Evolutionary conservation across 2,888 invertebrate species (phyloP), one percentile per base, ranked within the genome.

Genomic region (Notocelia uddmanniana): DNA sequence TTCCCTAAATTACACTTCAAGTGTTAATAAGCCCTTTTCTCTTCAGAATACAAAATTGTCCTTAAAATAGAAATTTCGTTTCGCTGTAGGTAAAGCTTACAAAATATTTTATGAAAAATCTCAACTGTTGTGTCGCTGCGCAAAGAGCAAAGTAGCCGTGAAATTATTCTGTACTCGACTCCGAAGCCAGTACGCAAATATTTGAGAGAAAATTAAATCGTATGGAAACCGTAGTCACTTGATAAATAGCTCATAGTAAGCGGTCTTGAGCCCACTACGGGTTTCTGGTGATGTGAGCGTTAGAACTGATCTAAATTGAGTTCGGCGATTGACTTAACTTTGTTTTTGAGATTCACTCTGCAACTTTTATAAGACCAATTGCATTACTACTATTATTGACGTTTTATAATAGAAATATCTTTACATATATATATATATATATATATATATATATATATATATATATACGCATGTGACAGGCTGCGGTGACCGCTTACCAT

Each of bases 121-220:
- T 60, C 67, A 62, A 72, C 50, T 62, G 31, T 66, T 67, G 60
- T 60, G 72, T 62, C 62, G 55, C 55, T 37, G 55, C 19, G 75
- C 74, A 74, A 67, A 75, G 60, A 74, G 76, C 76, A 83, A 83
- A 84, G 81, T 77, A 81, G 75, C 78, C 80, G 79, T 83, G 80
- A 81, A 84, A 83, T 83, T 80, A 83, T 80, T 77, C 80, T 77
- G 78, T 79, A 78, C 75, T 79, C 78, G 74, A 76, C 76, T 76
- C 77, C 76, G 78, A 77, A 77, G 73, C 76, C 72, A 76, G 76
- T 76, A 74, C 71, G 75, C 72, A 77, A 75, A 78, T 74, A 78
- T 73, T 73, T 74, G 76, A 76, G 75, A 76, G 78, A 81, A 72
- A 82, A 82, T 81, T 81, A 81, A 83, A 82, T 83, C 77, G 79